Percentiles rank a stretch among this genome's conserved stretches.
Evolutionary conservation across 2,888 invertebrate genomes (phyloP).

Genomic region (Caenorhabditis doughertyi): DNA sequence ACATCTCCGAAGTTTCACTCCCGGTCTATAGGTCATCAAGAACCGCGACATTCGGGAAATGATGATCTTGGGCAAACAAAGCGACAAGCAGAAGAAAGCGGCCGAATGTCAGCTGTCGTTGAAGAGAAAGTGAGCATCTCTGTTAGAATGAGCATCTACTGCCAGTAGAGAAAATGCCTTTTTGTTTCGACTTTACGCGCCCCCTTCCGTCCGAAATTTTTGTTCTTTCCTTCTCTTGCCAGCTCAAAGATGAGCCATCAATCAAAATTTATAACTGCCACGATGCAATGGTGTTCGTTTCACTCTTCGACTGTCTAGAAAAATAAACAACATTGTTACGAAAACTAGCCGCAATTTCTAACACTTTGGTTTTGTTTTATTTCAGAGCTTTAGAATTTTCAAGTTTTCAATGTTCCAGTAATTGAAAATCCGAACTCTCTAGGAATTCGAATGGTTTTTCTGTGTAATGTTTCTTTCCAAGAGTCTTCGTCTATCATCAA

Average conservation of each 20-base stretch:
- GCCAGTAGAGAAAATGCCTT: neutral
- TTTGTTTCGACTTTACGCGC: slow-evolving; percentile 24
- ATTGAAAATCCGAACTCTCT: neutral
- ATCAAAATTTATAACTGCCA: slow-evolving; percentile 48
- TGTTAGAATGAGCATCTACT: slow-evolving; percentile 6
- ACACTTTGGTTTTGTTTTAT: slow-evolving; percentile 4
- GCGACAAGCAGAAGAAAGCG: slow-evolving; percentile 37
- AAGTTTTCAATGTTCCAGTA: slow-evolving; percentile 12
- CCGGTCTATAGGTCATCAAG: slow-evolving; percentile 42
- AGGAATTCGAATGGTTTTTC: too few species aligned
- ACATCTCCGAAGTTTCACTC: slow-evolving; percentile 11
- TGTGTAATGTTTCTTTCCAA: neutral
- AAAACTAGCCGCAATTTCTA: slow-evolving; percentile 1
- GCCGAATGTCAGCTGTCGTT: slow-evolving; percentile 55
- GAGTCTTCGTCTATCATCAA: too few species aligned
- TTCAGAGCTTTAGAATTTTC: neutral
- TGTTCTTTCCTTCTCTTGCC: slow-evolving; percentile 2
- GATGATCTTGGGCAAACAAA: slow-evolving; percentile 62
- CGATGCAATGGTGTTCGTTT: slow-evolving; percentile 10
- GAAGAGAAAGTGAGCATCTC: slow-evolving; percentile 11
- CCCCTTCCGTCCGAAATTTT: neutral
- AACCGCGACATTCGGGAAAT: slow-evolving; percentile 39
- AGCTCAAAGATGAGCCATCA: slow-evolving; percentile 37
- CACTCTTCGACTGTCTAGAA: neutral
- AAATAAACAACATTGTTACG: slow-evolving; percentile 1